Evolutionary conservation across 1,140 invertebrate genomes (phyloP).

Genomic region (Drosophila carrolli): DNA sequence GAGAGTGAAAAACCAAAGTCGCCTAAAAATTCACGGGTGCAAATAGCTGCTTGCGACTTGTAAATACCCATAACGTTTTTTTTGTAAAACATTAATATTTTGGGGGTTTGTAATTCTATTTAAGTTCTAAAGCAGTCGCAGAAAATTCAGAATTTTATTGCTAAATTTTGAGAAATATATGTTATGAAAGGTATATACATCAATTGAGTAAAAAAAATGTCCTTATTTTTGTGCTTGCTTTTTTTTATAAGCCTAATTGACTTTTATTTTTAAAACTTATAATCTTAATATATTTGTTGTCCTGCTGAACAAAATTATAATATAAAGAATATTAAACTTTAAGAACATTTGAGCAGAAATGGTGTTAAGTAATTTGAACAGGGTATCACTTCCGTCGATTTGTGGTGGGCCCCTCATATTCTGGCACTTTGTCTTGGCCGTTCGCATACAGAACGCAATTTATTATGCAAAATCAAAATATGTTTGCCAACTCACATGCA

Average conservation of each 20-base stretch:
- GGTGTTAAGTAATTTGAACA: background rate
- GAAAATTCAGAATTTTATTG: no score
- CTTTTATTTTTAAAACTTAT: no score
- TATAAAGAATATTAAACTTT: no score
- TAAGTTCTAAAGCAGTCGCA: no score
- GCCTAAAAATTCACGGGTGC: background rate
- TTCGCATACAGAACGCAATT: constrained; percentile 40
- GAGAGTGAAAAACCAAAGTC: constrained; percentile 1
- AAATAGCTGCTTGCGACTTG: background rate
- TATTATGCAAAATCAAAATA: constrained; percentile 69
- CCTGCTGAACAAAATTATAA: no score
- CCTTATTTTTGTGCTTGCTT: no score
- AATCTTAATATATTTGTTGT: no score
- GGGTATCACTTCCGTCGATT: background rate
- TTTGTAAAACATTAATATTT: background rate
- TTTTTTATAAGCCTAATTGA: no score
- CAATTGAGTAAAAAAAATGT: no score
- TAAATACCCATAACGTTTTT: background rate
- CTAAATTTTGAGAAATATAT: no score
- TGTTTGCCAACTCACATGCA: constrained; percentile 18
- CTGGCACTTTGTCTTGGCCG: constrained; percentile 13
- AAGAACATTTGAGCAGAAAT: background rate
- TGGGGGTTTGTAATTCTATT: no score
- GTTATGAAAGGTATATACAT: no score
- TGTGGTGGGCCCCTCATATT: background rate